Evolutionary conservation across 2,113 vertebrate genomes (phyloP).

Genomic region (Vombatus ursinus): DNA sequence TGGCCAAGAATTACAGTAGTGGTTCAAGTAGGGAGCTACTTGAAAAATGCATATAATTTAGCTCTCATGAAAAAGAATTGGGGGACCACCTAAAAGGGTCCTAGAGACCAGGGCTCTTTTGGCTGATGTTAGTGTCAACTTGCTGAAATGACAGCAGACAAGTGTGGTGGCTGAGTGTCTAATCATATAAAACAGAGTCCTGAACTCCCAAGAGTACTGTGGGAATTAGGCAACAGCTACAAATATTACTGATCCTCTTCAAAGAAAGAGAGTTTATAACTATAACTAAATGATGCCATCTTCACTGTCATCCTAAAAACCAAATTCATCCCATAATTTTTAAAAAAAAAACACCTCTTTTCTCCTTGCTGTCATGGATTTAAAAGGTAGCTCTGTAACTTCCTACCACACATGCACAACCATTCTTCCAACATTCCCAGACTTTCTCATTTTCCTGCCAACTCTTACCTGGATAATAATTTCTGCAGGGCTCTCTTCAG

Average conservation of each 20-base stretch:
- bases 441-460: conserved; percentile 42
- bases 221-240: background rate
- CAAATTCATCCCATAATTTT: conserved; percentile 34
- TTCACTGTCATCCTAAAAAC: background rate
- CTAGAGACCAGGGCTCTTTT: background rate
- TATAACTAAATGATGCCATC: background rate
- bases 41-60: conserved; percentile 31
- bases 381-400: background rate
- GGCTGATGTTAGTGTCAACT: background rate
- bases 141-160: conserved; percentile 3
- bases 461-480: conserved; percentile 93
- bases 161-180: background rate
- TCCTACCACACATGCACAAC: conserved; percentile 33
- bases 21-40: conserved; percentile 38
- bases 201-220: conserved; percentile 12
- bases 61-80: conserved; percentile 41
- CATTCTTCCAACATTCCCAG: conserved; percentile 55
- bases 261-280: conserved; percentile 18
- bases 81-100: background rate
- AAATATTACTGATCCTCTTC: conserved; percentile 38
- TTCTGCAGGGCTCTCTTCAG: conserved; percentile 86
- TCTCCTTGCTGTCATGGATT: conserved; percentile 10
- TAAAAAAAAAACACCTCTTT: conserved; percentile 33
- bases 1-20: conserved; percentile 42
- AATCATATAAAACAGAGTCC: conserved; percentile 25